phyloP scores from a whole-genome alignment of 2,113 vertebrate species.

The Probosciger aterrimus region DNA sequence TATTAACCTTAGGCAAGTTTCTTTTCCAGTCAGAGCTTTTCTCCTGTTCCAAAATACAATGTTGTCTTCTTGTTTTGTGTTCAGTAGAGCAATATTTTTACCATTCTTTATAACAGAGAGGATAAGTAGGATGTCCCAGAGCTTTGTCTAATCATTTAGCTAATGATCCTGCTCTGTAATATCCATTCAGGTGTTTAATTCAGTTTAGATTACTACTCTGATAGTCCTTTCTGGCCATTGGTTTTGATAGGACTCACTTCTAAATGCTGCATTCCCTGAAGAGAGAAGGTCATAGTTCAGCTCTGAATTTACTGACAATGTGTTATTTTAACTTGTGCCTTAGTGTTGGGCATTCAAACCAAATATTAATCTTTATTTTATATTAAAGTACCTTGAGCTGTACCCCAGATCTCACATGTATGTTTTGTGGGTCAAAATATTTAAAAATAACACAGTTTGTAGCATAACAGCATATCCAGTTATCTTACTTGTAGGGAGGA shows the following conservation, averaged over 20 bases:
- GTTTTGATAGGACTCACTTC: constrained; percentile 21
- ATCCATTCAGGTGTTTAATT: constrained; percentile 43
- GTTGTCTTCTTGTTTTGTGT: not conserved
- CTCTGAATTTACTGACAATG: not conserved
- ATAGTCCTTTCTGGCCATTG: constrained; percentile 14
- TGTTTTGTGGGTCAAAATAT: not conserved
- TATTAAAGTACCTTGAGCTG: not conserved
- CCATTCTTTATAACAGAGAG: not conserved
- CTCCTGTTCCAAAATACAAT: not conserved
- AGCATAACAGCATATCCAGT: not conserved
- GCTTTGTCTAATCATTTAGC: constrained; percentile 30
- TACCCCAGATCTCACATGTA: not conserved
- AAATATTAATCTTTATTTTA: not conserved
- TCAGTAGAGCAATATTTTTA: not conserved
- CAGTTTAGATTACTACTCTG: constrained; percentile 12
- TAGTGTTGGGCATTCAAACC: not conserved
- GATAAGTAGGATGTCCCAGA: constrained; percentile 4
- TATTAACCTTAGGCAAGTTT: not conserved
- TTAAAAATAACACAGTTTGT: not conserved
- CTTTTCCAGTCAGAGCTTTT: not conserved
- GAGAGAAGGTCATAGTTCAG: not conserved
- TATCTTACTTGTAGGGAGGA: not conserved
- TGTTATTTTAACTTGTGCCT: not conserved
- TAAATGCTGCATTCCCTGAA: not conserved
- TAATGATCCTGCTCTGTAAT: constrained; percentile 39